Percentiles rank a stretch among this genome's conserved stretches.
Evolutionary conservation across 2,797 vertebrate species (phyloP).

Genomic region (Psittacula echo): DNA sequence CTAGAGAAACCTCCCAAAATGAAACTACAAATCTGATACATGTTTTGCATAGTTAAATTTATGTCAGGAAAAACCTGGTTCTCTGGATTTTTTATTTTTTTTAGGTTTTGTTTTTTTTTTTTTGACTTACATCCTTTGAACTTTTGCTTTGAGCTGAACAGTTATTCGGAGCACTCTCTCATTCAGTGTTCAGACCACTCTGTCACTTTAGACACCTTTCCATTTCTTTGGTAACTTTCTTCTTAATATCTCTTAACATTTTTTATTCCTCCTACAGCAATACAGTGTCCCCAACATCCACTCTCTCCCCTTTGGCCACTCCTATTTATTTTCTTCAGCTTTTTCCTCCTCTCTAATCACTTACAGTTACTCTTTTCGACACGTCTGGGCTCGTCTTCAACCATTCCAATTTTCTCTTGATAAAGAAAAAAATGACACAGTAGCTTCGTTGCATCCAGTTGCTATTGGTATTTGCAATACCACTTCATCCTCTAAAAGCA

Average conservation of each 20-base stretch:
- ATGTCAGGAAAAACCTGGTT: not conserved
- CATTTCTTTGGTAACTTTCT: not conserved
- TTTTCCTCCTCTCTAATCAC: not conserved
- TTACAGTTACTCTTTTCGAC: constrained; percentile 26
- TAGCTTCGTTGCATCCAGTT: not conserved
- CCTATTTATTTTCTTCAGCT: not conserved
- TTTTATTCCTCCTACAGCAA: not conserved
- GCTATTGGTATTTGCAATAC: not conserved
- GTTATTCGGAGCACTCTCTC: not conserved
- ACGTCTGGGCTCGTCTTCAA: not conserved
- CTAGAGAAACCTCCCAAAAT: not conserved
- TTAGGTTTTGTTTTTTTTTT: not conserved
- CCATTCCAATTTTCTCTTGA: not conserved
- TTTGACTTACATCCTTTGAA: not conserved
- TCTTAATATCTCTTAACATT: not conserved
- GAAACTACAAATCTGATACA: not conserved
- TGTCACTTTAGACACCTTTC: not conserved
- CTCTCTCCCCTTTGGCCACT: not conserved
- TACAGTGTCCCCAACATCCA: not conserved
- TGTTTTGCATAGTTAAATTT: constrained; percentile 45
- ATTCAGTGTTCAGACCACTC: not conserved
- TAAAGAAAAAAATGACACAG: not conserved
- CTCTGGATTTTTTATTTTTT: not conserved
- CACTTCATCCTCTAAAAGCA: not conserved
- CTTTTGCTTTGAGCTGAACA: not conserved